Conservation (phyloP, 2,888 invertebrate genomes). For the Lasius platythorax region DNA sequence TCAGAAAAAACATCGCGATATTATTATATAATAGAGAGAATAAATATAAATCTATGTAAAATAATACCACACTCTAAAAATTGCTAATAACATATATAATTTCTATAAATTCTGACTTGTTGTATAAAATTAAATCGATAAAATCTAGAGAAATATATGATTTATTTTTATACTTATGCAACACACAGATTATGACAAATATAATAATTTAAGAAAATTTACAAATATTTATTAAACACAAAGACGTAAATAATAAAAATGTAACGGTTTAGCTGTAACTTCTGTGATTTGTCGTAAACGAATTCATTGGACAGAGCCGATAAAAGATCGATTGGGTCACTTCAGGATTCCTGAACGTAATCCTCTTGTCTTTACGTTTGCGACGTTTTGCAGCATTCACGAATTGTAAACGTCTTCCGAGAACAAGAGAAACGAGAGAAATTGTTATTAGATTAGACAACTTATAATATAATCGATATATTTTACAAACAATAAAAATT, state of each 20-base stretch:
- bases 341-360: slow-evolving; percentile 77
- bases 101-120: neutral
- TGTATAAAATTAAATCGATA: neutral
- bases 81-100: neutral
- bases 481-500: neutral
- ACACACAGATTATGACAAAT: neutral
- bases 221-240: slow-evolving; percentile 31
- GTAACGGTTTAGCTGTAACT: slow-evolving; percentile 5
- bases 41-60: neutral
- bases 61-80: neutral
- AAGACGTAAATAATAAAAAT: neutral
- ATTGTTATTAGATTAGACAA: slow-evolving; percentile 1
- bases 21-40: neutral
- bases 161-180: neutral
- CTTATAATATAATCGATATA: neutral
- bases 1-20: neutral
- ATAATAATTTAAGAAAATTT: slow-evolving; percentile 26
- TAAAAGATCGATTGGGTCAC: slow-evolving; percentile 75
- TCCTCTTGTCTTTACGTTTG: slow-evolving; percentile 59
- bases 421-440: neutral
- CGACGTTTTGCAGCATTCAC: neutral
- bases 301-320: slow-evolving; percentile 50
- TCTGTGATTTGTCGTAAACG: slow-evolving; percentile 22
- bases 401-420: neutral
- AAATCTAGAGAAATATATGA: neutral